Percentiles rank a stretch among this genome's conserved stretches.
These are phyloP conservation scores for Aramus guarauna DNA, from an alignment of 2,113 vertebrate genomes.

Conservation along the genomic window DNA sequence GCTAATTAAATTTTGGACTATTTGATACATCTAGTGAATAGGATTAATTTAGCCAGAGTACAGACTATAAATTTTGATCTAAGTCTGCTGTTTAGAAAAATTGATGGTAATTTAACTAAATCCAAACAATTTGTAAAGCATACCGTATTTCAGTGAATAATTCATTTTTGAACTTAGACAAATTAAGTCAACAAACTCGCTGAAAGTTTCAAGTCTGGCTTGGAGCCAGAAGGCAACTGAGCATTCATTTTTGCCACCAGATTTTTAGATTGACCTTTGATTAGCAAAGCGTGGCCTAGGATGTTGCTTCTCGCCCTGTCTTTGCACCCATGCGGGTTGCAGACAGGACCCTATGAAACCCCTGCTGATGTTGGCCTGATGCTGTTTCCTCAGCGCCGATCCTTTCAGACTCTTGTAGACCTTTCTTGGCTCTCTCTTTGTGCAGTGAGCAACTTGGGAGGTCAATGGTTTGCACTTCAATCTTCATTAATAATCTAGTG, in stretches of 20 bases:
- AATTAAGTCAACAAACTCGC: conserved; percentile 29
- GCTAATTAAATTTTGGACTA: conserved; percentile 67
- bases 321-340: neutral
- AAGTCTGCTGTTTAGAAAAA: conserved; percentile 42
- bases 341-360: neutral
- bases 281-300: neutral
- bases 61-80: conserved; percentile 52
- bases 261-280: neutral
- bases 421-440: neutral
- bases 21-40: conserved; percentile 42
- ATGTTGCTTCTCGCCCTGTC: neutral
- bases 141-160: conserved; percentile 16
- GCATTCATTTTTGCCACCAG: neutral
- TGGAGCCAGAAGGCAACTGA: neutral
- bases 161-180: conserved; percentile 16
- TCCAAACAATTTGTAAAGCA: conserved; percentile 40
- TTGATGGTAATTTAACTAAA: conserved; percentile 51
- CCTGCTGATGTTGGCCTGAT: neutral
- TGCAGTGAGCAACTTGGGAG: neutral
- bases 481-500: neutral
- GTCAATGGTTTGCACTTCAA: neutral
- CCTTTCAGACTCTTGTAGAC: accelerated
- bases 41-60: conserved; percentile 57
- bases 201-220: conserved; percentile 1
- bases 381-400: neutral